Evolutionary conservation across 1,140 invertebrate species (phyloP).

Genomic region (Brachionus asplanchnoidis): DNA sequence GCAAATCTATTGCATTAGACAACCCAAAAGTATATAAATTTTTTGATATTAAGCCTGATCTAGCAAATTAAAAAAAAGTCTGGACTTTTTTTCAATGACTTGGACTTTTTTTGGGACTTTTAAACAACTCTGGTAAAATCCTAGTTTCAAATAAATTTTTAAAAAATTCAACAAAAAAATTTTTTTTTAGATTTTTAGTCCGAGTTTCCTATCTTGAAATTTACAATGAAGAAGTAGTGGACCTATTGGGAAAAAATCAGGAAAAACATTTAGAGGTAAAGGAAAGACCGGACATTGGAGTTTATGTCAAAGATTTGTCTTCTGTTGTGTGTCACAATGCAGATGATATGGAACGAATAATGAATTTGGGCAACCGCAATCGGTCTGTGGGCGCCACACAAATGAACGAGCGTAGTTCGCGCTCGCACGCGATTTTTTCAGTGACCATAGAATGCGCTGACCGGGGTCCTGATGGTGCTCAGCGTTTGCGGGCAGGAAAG

Average conservation of each 20-base stretch:
- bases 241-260: constrained; percentile 67
- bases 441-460: constrained; percentile 72
- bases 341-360: constrained; percentile 67
- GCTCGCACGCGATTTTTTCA: constrained; percentile 98
- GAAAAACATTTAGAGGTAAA: constrained; percentile 63
- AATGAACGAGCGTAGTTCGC: constrained; percentile 98
- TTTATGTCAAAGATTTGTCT: constrained; percentile 61
- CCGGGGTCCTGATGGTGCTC: constrained; percentile 56
- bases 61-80: too few species aligned
- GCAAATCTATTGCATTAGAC: too few species aligned
- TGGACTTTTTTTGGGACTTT: too few species aligned
- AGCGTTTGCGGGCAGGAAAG: constrained; percentile 68
- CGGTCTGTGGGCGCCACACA: constrained; percentile 83
- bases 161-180: not conserved
- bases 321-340: constrained; percentile 72
- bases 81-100: too few species aligned
- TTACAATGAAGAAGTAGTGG: constrained; percentile 76
- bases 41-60: too few species aligned
- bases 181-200: constrained; percentile 69
- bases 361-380: constrained; percentile 70
- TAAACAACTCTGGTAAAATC: too few species aligned
- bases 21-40: too few species aligned
- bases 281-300: constrained; percentile 20
- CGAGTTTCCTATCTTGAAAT: constrained; percentile 85
- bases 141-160: not conserved